A percentile compares a stretch with the other conserved stretches of the same genome.
Evolutionary conservation across 2,888 invertebrate species (phyloP).

Genomic region (Seladonia tumulorum): DNA sequence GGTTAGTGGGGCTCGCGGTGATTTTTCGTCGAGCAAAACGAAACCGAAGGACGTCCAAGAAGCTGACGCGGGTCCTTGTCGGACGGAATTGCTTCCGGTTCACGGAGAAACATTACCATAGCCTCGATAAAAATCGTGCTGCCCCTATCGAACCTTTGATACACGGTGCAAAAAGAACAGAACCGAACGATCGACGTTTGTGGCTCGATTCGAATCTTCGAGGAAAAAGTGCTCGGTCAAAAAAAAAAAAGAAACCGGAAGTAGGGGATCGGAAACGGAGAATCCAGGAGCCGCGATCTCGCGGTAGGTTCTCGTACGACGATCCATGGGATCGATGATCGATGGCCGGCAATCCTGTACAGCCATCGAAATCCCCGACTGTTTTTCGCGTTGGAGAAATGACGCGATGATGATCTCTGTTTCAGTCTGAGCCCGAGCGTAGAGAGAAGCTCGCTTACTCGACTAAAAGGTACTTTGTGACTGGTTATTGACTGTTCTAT

Average conservation of each 20-base stretch:
- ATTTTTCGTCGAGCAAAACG: conserved; percentile 36
- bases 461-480: conserved; percentile 84
- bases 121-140: not conserved
- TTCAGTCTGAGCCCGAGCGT: conserved; percentile 84
- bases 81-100: conserved; percentile 15
- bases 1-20: conserved; percentile 49
- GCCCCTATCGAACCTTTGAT: not conserved
- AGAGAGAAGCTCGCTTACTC: conserved; percentile 84
- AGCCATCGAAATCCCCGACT: conserved; percentile 29
- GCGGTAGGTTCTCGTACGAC: conserved; percentile 17
- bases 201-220: conserved; percentile 2
- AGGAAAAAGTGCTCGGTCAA: not conserved
- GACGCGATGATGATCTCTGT: conserved; percentile 83
- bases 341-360: conserved; percentile 30
- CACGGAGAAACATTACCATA: not conserved
- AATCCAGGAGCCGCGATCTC: not conserved
- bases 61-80: conserved; percentile 21
- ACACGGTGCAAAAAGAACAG: not conserved
- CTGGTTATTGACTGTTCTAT: conserved; percentile 82
- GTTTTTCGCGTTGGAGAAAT: conserved; percentile 78
- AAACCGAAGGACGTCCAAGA: conserved; percentile 43
- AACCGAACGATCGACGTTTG: not conserved
- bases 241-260: not conserved
- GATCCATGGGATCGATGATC: conserved; percentile 45
- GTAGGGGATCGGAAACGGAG: conserved; percentile 34